Percentiles rank a stretch among this genome's conserved stretches.
phyloP scores from a whole-genome alignment of 2,888 invertebrate genomes.

The Junonia oenone region DNA sequence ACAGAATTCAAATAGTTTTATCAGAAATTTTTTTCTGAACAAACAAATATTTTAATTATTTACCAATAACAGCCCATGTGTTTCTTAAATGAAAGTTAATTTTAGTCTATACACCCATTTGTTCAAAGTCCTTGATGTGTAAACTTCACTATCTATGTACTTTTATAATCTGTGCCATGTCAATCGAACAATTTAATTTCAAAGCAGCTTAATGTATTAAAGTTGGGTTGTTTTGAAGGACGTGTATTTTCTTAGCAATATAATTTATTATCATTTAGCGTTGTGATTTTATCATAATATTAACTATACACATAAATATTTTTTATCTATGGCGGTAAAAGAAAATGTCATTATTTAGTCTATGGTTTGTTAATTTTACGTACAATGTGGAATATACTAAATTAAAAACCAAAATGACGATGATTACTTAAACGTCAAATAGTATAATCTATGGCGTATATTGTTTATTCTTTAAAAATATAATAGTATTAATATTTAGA shows the following conservation, averaged over 20 bases:
- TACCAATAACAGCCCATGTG: too few relatives aligned
- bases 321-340: background rate
- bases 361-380: too few relatives aligned
- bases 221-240: background rate
- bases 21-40: too few relatives aligned
- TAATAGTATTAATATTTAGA: background rate
- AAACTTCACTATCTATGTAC: slow-evolving; percentile 3
- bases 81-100: too few relatives aligned
- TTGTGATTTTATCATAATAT: slow-evolving; percentile 1
- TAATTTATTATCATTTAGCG: background rate
- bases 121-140: background rate
- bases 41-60: too few relatives aligned
- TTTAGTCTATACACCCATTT: too few relatives aligned
- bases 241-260: background rate
- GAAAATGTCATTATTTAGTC: background rate
- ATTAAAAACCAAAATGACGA: background rate
- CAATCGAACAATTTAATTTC: background rate
- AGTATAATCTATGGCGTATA: background rate
- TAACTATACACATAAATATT: background rate
- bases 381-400: too few relatives aligned
- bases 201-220: background rate
- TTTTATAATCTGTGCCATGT: slow-evolving; percentile 30
- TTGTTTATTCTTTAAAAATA: background rate
- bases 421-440: background rate
- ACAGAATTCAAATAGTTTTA: too few relatives aligned